phyloP scores from a whole-genome alignment of 2,113 vertebrate genomes.

The Oplegnathus fasciatus region DNA sequence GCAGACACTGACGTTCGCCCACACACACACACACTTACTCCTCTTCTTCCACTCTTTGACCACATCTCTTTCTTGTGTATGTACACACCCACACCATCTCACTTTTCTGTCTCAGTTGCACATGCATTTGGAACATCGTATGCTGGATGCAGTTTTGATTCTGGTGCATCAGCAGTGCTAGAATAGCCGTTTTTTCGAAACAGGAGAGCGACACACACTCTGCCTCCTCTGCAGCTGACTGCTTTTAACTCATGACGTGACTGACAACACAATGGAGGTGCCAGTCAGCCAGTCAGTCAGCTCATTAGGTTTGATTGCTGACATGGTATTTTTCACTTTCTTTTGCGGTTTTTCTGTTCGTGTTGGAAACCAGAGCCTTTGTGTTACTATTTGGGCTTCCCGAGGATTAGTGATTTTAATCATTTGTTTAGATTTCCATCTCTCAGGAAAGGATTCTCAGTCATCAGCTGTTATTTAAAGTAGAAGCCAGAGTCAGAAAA shows the following conservation, averaged over 20 bases:
- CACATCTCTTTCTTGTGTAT: background rate
- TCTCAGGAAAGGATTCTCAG: slow-evolving; percentile 12
- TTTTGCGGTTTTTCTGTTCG: slow-evolving; percentile 5
- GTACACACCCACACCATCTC: slow-evolving; percentile 10
- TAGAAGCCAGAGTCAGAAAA: slow-evolving; percentile 39
- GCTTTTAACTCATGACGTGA: slow-evolving; percentile 48
- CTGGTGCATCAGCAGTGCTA: slow-evolving; percentile 35
- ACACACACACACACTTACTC: slow-evolving; percentile 5
- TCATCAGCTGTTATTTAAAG: slow-evolving; percentile 46
- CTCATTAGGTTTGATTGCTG: slow-evolving; percentile 68
- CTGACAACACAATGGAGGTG: slow-evolving; percentile 52
- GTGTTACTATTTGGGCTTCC: slow-evolving; percentile 26
- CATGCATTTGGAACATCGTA: background rate
- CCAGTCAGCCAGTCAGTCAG: slow-evolving; percentile 55
- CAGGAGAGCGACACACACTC: background rate
- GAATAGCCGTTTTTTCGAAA: slow-evolving; percentile 17
- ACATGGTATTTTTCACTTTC: slow-evolving; percentile 40
- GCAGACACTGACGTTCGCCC: background rate
- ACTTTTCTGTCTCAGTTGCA: slow-evolving; percentile 3
- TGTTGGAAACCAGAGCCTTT: slow-evolving; percentile 27
- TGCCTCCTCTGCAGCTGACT: slow-evolving; percentile 29
- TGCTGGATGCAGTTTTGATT: slow-evolving; percentile 32
- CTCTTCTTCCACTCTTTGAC: background rate
- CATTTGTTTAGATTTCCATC: slow-evolving; percentile 51
- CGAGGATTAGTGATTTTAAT: slow-evolving; percentile 55